Evolutionary conservation across 2,113 vertebrate genomes (phyloP).

Genomic region (Sinocyclocheilus grahami): DNA sequence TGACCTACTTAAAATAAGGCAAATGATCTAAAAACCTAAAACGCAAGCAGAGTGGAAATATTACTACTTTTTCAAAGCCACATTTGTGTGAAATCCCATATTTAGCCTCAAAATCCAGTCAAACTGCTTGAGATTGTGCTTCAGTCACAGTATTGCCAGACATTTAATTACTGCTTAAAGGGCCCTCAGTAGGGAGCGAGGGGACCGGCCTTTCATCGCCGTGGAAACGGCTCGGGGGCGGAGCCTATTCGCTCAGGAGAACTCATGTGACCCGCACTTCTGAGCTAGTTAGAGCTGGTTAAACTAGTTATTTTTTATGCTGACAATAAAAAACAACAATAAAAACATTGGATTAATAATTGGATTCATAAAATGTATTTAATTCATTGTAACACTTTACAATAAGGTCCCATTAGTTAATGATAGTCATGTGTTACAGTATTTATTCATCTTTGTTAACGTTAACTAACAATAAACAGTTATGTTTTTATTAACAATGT

Average conservation of each 20-base stretch:
- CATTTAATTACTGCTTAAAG: constrained; percentile 59
- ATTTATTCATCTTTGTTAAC: no score
- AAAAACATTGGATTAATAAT: no score
- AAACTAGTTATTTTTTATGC: background rate
- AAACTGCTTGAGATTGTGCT: background rate
- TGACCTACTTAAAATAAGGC: background rate
- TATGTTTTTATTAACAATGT: no score
- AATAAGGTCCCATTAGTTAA: no score
- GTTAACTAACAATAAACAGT: no score
- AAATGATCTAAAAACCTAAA: background rate
- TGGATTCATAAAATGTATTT: no score
- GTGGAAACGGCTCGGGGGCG: constrained; percentile 37
- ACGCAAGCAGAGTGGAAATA: background rate
- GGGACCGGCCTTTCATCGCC: constrained; percentile 43
- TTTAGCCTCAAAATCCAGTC: background rate
- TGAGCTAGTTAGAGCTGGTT: background rate
- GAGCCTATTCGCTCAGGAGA: background rate
- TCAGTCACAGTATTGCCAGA: background rate
- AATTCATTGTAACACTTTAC: no score
- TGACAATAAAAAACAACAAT: background rate
- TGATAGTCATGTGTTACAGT: no score
- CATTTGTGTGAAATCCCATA: background rate
- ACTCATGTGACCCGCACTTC: background rate
- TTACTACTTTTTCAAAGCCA: background rate
- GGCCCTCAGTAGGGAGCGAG: constrained; percentile 41